Evolutionary conservation across 2,113 vertebrate genomes (phyloP).

Genomic region (Pomatostomus ruficeps): DNA sequence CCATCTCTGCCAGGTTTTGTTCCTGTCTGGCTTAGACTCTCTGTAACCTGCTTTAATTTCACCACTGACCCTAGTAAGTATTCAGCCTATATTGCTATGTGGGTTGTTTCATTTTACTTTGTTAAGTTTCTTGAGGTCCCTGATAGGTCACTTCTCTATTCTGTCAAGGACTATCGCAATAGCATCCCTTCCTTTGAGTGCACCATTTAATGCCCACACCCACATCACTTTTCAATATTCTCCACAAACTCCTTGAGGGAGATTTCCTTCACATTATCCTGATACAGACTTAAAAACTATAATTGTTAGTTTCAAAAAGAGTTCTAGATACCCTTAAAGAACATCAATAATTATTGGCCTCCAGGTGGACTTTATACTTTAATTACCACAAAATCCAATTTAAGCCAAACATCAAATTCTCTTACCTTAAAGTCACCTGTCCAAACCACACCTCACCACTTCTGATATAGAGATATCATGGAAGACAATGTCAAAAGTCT

Average conservation of each 20-base stretch:
- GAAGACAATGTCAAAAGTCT: not conserved
- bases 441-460: not conserved
- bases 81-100: too few species aligned
- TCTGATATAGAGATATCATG: not conserved
- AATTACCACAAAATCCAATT: not conserved
- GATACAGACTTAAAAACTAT: not conserved
- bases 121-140: not conserved
- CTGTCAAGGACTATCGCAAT: accelerated
- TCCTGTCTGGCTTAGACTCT: not conserved
- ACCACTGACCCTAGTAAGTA: not conserved
- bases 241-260: not conserved
- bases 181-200: not conserved
- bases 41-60: not conserved
- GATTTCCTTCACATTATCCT: not conserved
- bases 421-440: not conserved
- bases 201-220: not conserved
- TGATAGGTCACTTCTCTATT: not conserved
- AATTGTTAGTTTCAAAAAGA: not conserved
- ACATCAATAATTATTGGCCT: not conserved
- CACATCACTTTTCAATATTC: not conserved
- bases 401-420: not conserved
- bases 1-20: not conserved
- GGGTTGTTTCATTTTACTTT: not conserved
- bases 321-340: not conserved
- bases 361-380: not conserved